Conservation (phyloP, 2,797 vertebrate genomes). For the Centroberyx gerrardi region DNA sequence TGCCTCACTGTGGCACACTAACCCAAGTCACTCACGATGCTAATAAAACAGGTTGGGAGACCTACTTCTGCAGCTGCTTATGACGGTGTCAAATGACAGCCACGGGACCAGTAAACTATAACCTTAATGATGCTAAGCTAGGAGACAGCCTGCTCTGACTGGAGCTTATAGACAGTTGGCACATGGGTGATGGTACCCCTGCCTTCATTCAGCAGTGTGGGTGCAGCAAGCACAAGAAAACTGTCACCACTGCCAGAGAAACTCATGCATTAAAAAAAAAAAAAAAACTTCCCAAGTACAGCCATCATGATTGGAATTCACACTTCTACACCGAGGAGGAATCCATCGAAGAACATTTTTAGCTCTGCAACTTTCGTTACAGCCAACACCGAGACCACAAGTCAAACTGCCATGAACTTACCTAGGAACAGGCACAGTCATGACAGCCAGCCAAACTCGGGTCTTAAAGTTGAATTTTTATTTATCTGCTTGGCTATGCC, state of each 20-base stretch:
- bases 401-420: no score
- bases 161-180: not conserved
- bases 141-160: not conserved
- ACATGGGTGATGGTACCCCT: not conserved
- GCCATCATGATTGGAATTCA: no score
- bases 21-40: slow-evolving; percentile 24
- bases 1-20: slow-evolving; percentile 17
- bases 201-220: slow-evolving; percentile 1
- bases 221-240: not conserved
- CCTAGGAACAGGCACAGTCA: no score
- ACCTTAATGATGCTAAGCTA: slow-evolving; percentile 22
- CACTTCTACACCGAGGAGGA: no score
- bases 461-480: not conserved
- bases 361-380: no score
- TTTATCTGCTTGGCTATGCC: not conserved
- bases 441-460: no score
- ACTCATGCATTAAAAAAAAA: no score
- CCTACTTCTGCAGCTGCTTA: slow-evolving; percentile 23
- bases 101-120: slow-evolving; percentile 27
- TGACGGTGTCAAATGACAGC: slow-evolving; percentile 35
- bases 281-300: no score
- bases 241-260: not conserved
- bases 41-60: slow-evolving; percentile 28
- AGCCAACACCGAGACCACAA: no score
- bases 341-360: no score